Base-by-base conservation (phyloP, 1,140 invertebrate genomes). In the Penaeus indicus region DNA sequence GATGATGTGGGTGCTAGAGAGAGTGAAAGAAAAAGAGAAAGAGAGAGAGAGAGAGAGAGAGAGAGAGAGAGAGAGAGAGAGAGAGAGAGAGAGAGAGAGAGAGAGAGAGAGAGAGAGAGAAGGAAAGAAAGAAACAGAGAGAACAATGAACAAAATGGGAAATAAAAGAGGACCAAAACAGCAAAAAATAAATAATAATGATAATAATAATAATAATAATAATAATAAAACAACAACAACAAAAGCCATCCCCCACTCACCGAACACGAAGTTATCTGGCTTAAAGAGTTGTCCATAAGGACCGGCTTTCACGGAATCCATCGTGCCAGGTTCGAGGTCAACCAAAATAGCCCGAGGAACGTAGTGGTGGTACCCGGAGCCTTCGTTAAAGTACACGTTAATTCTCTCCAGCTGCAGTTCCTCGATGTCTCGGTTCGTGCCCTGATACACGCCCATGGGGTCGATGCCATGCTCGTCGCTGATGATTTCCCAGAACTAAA, bases 371-470 rank as follows among this genome's bases (percentile, higher is more conserved):
- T 95, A 96, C 91, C 96, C 95, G 11, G 54, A 54, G 88, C 97
- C 97, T 93, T 97, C 97, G 93, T 97, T 97, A 93, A 97, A 98
- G 93, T 97, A 98, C 72, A 98, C 97, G 91, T 96, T 97, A 92
- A 97, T 97, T 88, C 97, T 94, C 92, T 97, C 97, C 89, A 97
- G 93, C 92, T 97, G 97, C 80, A 97, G 93, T 92, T 97, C 96
- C 90, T 97, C 97, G 94, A 97, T 97, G 42, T 75, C 72, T 16
- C 42, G 27, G 72, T 75, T 38, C 18, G 72, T 75, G 18, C 72
- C 72, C 18, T 27, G 27, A 11, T 75, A 75, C 25, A 32, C 72
- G 16, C 72, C 72, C 27, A 38, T 75, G 27, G 72, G 72, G 27
- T 75, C n/a, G 25, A 75, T 75, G 42, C 72, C 72, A 75, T 75